Percentiles rank a stretch among this genome's conserved stretches.
Evolutionary conservation across 2,113 vertebrate species (phyloP).

Genomic region (Indicator indicator): DNA sequence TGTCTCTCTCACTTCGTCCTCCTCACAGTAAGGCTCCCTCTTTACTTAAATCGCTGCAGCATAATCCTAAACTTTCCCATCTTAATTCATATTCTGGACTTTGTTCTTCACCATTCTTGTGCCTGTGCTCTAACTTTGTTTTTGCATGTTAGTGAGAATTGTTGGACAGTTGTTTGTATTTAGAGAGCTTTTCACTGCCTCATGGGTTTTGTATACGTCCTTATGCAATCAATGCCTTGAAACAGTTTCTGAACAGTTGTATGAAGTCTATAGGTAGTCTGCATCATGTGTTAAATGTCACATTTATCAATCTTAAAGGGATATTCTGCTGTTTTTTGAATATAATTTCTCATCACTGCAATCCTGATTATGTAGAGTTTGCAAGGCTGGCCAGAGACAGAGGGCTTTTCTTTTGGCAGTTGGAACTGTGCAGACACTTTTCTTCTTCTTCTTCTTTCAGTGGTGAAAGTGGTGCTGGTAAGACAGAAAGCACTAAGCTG

Average conservation of each 20-base stretch:
- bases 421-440: background rate
- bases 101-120: background rate
- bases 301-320: background rate
- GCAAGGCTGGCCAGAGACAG: background rate
- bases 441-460: slow-evolving; percentile 74
- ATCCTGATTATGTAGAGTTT: background rate
- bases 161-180: background rate
- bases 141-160: background rate
- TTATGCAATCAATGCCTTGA: background rate
- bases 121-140: background rate
- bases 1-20: background rate
- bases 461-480: slow-evolving; percentile 97
- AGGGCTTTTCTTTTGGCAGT: background rate
- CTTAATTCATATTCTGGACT: background rate
- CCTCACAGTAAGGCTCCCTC: background rate
- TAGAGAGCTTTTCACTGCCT: background rate
- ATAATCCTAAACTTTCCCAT: background rate
- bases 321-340: background rate
- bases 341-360: background rate
- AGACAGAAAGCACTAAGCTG: slow-evolving; percentile 97
- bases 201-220: background rate
- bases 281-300: background rate
- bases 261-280: background rate
- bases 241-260: background rate
- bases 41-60: background rate